A percentile compares a stretch with the other conserved stretches of the same genome.
Evolutionary conservation across 2,797 vertebrate genomes (phyloP).

Genomic region (Coreius guichenoti): DNA sequence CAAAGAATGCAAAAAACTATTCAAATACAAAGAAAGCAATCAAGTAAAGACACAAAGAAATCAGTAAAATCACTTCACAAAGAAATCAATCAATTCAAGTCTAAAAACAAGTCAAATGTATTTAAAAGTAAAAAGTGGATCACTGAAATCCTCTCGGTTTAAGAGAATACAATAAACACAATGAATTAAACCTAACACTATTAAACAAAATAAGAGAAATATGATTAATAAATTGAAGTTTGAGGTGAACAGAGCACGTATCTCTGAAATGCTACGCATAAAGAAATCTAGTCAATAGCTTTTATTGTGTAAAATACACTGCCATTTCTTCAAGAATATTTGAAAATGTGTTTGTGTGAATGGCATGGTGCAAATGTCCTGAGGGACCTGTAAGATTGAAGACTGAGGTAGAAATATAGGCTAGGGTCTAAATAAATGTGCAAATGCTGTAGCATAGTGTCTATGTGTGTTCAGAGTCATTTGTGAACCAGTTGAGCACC

Average conservation of each 20-base stretch:
- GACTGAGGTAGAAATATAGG: slow-evolving; percentile 70
- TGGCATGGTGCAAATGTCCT: slow-evolving; percentile 61
- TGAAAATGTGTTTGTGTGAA: slow-evolving; percentile 33
- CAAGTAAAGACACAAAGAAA: slow-evolving; percentile 21
- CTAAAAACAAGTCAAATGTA: not conserved
- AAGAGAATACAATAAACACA: not conserved
- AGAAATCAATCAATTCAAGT: slow-evolving; percentile 28
- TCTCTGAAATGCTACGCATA: not conserved
- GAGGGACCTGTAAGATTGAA: slow-evolving; percentile 73
- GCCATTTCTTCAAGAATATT: slow-evolving; percentile 10
- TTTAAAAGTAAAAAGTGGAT: slow-evolving; percentile 14
- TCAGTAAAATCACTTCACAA: slow-evolving; percentile 70
- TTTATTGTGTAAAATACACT: slow-evolving; percentile 46
- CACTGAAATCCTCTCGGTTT: not conserved
- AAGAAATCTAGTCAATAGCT: slow-evolving; percentile 12
- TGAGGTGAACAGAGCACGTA: not conserved
- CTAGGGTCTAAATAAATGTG: slow-evolving; percentile 70
- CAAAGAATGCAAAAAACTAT: not conserved
- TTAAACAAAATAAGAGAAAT: slow-evolving; percentile 36
- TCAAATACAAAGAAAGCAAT: slow-evolving; percentile 24
- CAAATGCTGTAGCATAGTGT: slow-evolving; percentile 74
- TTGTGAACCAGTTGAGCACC: slow-evolving; percentile 67
- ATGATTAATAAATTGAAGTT: slow-evolving; percentile 55
- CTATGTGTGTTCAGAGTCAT: slow-evolving; percentile 77
- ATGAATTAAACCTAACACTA: not conserved